These are phyloP conservation scores for Carterocephalus palaemon DNA, from an alignment of 2,888 invertebrate species.

Conservation along the genomic window DNA sequence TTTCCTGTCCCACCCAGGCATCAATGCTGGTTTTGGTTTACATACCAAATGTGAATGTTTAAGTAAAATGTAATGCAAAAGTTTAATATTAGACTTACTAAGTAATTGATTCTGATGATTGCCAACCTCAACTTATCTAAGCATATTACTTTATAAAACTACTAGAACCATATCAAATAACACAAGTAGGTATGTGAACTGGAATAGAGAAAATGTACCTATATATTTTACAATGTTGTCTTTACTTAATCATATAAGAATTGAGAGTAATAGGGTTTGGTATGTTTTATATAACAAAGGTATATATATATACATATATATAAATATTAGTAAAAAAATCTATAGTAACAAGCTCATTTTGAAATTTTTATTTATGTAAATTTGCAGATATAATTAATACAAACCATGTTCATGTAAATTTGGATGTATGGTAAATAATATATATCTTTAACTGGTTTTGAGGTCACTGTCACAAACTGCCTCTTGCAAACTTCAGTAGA, in stretches of 20 bases:
- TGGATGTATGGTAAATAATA: conserved; percentile 73
- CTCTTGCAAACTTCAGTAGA: conserved; percentile 47
- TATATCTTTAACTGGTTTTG: conserved; percentile 64
- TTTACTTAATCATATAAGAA: no score
- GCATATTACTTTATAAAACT: not conserved
- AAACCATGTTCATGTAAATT: conserved; percentile 78
- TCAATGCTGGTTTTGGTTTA: conserved; percentile 19
- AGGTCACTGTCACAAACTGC: conserved; percentile 57
- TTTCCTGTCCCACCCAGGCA: conserved; percentile 50
- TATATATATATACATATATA: conserved; percentile 18
- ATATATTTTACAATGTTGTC: no score
- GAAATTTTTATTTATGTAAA: conserved; percentile 79
- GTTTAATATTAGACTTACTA: no score
- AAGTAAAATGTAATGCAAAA: no score
- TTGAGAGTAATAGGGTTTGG: no score
- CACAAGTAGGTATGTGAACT: not conserved
- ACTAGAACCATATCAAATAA: not conserved
- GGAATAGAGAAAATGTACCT: no score
- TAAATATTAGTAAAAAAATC: conserved; percentile 33
- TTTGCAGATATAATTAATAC: conserved; percentile 79
- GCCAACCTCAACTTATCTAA: conserved; percentile 7
- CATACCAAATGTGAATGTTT: no score
- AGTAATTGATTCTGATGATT: no score
- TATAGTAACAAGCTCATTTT: conserved; percentile 68
- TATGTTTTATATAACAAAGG: no score